Percentiles rank a stretch among this genome's conserved stretches.
Evolutionary conservation across 2,113 vertebrate genomes (phyloP).

Genomic region (Nothocercus nigrocapillus): DNA sequence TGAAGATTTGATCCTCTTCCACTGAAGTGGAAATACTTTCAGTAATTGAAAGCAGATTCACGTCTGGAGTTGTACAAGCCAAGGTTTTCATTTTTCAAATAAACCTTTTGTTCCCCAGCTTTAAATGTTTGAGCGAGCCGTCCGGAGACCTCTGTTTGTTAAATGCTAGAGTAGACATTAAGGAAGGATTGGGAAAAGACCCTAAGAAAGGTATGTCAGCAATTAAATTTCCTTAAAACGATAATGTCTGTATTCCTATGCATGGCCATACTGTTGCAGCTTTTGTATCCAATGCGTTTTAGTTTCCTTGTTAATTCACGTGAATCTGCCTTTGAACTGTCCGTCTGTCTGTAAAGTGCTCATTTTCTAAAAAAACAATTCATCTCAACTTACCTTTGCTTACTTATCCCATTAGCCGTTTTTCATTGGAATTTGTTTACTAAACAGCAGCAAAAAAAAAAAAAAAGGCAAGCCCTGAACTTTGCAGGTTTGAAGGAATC

Average conservation of each 20-base stretch:
- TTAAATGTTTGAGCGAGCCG: constrained; percentile 71
- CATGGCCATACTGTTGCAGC: background rate
- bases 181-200: constrained; percentile 24
- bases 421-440: background rate
- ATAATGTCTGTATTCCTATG: background rate
- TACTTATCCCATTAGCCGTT: background rate
- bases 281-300: background rate
- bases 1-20: constrained; percentile 82
- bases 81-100: constrained; percentile 81
- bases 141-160: constrained; percentile 68
- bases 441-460: background rate
- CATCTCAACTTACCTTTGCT: background rate
- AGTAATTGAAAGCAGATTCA: constrained; percentile 83
- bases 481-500: background rate
- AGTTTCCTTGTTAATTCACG: background rate
- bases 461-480: background rate
- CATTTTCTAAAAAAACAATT: background rate
- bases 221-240: constrained; percentile 30
- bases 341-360: background rate
- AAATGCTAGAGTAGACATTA: constrained; percentile 73
- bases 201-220: constrained; percentile 53
- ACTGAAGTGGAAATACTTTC: constrained; percentile 83
- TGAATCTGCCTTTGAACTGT: background rate
- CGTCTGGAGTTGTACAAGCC: constrained; percentile 79
- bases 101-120: constrained; percentile 84